phyloP scores from a whole-genome alignment of 2,888 invertebrate species.

The Tiphia femorata region DNA sequence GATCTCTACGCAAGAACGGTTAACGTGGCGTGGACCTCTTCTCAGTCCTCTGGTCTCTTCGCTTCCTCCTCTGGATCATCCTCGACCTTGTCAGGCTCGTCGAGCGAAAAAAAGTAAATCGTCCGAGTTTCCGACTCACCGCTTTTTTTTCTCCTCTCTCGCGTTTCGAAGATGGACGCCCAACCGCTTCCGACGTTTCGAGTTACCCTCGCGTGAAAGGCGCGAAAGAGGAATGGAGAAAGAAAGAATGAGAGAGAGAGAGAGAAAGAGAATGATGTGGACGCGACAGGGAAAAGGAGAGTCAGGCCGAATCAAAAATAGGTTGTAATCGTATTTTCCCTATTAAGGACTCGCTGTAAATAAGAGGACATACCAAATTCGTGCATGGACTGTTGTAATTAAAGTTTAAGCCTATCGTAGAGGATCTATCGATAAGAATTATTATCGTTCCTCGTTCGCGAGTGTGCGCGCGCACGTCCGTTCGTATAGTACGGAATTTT shows the following conservation, averaged over 20 bases:
- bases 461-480: neutral
- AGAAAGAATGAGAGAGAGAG: neutral
- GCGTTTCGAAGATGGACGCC: neutral
- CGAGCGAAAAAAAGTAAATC: no score
- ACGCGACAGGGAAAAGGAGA: conserved; percentile 2
- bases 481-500: neutral
- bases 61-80: no score
- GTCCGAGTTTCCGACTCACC: no score
- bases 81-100: no score
- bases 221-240: neutral
- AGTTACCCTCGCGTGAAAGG: neutral
- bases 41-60: no score
- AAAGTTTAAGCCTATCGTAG: conserved; percentile 42
- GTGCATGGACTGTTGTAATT: conserved; percentile 45
- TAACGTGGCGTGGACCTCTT: no score
- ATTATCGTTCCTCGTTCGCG: conserved; percentile 29
- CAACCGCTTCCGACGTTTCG: neutral
- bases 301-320: conserved; percentile 41
- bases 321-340: conserved; percentile 23
- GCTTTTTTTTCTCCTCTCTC: no score
- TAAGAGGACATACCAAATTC: conserved; percentile 58
- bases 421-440: conserved; percentile 16
- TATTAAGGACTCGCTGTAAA: conserved; percentile 47
- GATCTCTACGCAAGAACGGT: no score
- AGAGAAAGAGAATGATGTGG: no score